Evolutionary conservation across 2,113 vertebrate species (phyloP).

Genomic region (Gymnocephalus cernua): DNA sequence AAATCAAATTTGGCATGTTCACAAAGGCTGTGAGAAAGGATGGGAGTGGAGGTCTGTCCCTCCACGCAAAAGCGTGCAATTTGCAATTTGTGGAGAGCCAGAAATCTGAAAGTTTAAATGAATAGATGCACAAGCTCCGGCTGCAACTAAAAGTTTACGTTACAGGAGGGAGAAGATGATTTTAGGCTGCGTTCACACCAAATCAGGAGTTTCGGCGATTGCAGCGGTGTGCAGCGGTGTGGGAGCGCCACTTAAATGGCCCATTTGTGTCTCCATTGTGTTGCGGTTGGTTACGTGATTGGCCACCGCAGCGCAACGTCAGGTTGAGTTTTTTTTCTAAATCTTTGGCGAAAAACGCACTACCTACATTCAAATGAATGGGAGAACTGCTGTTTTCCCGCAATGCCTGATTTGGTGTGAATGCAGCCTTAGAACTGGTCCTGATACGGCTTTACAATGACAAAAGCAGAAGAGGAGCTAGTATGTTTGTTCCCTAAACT

Average conservation of each 20-base stretch:
- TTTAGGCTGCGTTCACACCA: not conserved
- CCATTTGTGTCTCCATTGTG: too few species aligned
- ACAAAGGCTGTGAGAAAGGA: conserved; percentile 20
- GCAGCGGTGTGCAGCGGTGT: too few species aligned
- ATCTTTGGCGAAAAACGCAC: too few species aligned
- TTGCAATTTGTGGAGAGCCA: conserved; percentile 13
- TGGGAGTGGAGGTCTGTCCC: conserved; percentile 19
- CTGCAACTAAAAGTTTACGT: not conserved
- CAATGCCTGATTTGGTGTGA: too few species aligned
- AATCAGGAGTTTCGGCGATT: too few species aligned
- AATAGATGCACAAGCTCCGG: not conserved
- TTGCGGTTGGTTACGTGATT: too few species aligned
- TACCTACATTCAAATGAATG: too few species aligned
- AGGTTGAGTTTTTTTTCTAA: too few species aligned
- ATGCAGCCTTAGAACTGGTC: not conserved
- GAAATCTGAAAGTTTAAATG: conserved; percentile 24
- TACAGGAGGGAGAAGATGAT: not conserved
- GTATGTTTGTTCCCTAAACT: conserved; percentile 21
- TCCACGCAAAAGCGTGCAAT: conserved; percentile 9
- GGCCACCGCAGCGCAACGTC: too few species aligned
- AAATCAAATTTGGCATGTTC: conserved; percentile 32
- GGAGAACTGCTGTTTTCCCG: too few species aligned
- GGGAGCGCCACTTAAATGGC: too few species aligned
- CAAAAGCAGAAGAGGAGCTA: conserved; percentile 11
- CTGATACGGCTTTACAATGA: conserved; percentile 14